Base-by-base conservation (phyloP, 2,113 vertebrate species). In the Deroptyus accipitrinus region DNA sequence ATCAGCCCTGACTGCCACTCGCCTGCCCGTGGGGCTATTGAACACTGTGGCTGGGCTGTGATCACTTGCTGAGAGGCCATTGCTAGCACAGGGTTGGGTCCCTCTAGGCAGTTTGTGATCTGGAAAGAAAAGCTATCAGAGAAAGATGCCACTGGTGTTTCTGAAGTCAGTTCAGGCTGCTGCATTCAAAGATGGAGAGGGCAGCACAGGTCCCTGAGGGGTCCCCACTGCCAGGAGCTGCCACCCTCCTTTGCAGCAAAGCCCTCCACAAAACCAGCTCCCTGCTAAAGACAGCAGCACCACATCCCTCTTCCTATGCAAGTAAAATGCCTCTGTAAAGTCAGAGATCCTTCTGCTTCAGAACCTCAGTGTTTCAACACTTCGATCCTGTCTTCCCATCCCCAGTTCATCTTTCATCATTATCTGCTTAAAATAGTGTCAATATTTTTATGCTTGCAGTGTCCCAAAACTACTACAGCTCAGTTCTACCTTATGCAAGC, bases 21-120 rank as follows among this genome's bases (percentile, higher is more conserved):
- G 4, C 91, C 41, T 1, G 1, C 10, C 41, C 1, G 27, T 0
- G 16, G 67, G 30, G 0, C 2, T 6, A 0, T 5, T 1, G 3
- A 4, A 27, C 90, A 28, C 54, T 76, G 76, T 16, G 95, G 91
- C 10, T 94, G 96, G 41, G 17, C 4, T 0, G 61, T 86, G 13
- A 96, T 9, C 35, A 66, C 80, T 0, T 24, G 24, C 4, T 25
- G 57, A 51, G 80, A 35, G 16, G 86, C 41, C 93, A 96, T 96
- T 27, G 63, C 18, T 51, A 52, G 37, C 16, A 6, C 4, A 0
- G 35, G 3, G 6, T 52, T 3, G 1, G 41, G 30, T 83, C 20
- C 10, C 41, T 62, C 35, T 10, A 25, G 24, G 68, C 17, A 33
- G 23, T 39, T 48, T 23, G 69, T 44, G 16, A 17, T 54, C 90